Conservation (phyloP, 2,797 vertebrate species). For the Pseudomugil tenellus region DNA sequence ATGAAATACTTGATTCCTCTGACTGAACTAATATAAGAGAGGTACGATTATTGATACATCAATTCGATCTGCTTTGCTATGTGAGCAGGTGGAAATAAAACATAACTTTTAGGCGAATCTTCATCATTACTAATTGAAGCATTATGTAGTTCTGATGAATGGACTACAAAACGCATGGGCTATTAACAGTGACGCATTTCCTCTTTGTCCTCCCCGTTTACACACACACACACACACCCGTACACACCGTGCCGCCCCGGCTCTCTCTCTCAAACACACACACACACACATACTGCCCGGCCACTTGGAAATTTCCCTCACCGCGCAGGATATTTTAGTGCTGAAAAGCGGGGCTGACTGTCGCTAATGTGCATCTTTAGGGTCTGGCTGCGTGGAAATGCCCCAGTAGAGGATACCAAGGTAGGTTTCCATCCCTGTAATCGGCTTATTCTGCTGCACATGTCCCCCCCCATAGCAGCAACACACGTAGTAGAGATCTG, state of each 20-base stretch:
- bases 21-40: neutral
- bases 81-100: slow-evolving; percentile 5
- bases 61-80: neutral
- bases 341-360: slow-evolving; percentile 63
- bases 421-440: slow-evolving; percentile 65
- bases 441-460: slow-evolving; percentile 49
- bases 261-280: slow-evolving; percentile 34
- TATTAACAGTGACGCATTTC: slow-evolving; percentile 82
- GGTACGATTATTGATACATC: neutral
- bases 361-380: slow-evolving; percentile 68
- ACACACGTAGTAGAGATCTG: slow-evolving; percentile 30
- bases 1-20: neutral
- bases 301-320: slow-evolving; percentile 74
- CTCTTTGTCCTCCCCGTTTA: slow-evolving; percentile 58
- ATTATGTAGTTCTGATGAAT: slow-evolving; percentile 8
- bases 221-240: slow-evolving; percentile 22
- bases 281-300: slow-evolving; percentile 46
- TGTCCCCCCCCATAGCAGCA: slow-evolving; percentile 38
- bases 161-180: slow-evolving; percentile 76
- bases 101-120: neutral
- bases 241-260: slow-evolving; percentile 18
- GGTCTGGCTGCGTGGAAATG: slow-evolving; percentile 67
- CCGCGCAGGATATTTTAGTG: slow-evolving; percentile 69
- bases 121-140: neutral
- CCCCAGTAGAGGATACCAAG: slow-evolving; percentile 72